Base-by-base conservation (phyloP, 2,888 invertebrate genomes). In the Steromphala cineraria region DNA sequence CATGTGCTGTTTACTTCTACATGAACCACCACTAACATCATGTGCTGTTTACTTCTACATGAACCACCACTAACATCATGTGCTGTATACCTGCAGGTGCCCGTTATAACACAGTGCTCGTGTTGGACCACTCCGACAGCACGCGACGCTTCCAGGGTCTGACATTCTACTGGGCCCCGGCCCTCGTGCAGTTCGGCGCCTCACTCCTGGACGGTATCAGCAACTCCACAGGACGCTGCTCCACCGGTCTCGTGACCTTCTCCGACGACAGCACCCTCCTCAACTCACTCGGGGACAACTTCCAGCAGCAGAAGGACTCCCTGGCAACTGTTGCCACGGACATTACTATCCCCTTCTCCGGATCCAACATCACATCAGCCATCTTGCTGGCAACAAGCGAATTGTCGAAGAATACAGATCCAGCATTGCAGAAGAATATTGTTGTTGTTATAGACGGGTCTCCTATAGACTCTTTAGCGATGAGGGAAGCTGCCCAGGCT, bases 101-200 rank as follows among this genome's bases (percentile, higher is more conserved):
- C 15, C 28, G 13, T 5, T 24, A 24, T 15, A 10, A 5, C 10
- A 62, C 28, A 3, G 28, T 62, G 21, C 8, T 62, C 1, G 62
- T 62, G 62, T 62, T 62, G 28, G 62, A 62, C 62, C 62, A 62
- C 62, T 62, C 62, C 5, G 62, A 62, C 62, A 62, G 62, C 28
- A 62, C 62, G 8, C 24, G 62, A 7, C 10, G 62, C 0, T 62
- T 62, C 24, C 28, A 24, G 28, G 62, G 62, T 0, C 62, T 62
- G 4, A 24, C 21, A 3, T 19, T 21, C 62, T 28, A 3, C 62
- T 62, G 62, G 62, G 62, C 62, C 4, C 28, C 24, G 2, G 62
- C 62, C 13, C 62, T 62, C 2, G 13, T 28, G 15, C 4, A 13
- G 15, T 62, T 62, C 17, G 62, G 28, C 62, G 28, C 3, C 13